Conservation (phyloP, 2,888 invertebrate species). For the Xanthia togata region DNA sequence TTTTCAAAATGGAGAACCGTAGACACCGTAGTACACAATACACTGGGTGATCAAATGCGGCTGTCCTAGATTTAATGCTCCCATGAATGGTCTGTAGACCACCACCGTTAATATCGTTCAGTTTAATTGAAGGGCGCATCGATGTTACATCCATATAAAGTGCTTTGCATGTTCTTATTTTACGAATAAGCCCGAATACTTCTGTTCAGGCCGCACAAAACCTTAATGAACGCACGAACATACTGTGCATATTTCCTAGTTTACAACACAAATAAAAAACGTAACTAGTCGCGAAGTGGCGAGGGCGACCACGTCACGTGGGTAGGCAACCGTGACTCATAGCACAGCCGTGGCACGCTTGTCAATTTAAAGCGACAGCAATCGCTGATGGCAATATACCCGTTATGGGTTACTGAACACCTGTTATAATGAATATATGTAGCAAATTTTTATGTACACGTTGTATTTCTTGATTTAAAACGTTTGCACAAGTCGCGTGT, state of each 20-base stretch:
- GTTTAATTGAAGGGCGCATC: conserved; percentile 27
- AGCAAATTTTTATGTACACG: conserved; percentile 42
- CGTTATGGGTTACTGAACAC: conserved; percentile 55
- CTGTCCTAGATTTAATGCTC: not conserved
- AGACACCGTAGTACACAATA: not conserved
- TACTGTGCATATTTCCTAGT: conserved; percentile 58
- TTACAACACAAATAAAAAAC: conserved; percentile 66
- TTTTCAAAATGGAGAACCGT: not conserved
- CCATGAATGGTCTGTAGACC: conserved; percentile 1
- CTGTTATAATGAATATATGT: conserved; percentile 40
- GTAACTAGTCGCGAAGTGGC: conserved; percentile 55
- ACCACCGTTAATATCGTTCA: not conserved
- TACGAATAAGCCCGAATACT: not conserved
- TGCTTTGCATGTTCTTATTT: conserved; percentile 6
- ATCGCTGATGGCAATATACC: conserved; percentile 54
- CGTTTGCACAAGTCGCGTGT: conserved; percentile 14
- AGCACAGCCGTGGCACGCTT: conserved; percentile 60
- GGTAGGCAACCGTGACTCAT: conserved; percentile 78
- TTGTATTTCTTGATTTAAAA: conserved; percentile 34
- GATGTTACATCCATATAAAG: conserved; percentile 3
- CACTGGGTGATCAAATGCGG: not conserved
- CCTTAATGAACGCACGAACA: conserved; percentile 32
- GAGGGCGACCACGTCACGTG: conserved; percentile 73
- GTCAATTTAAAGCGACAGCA: conserved; percentile 58
- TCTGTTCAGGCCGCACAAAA: conserved; percentile 4